phyloP scores from a whole-genome alignment of 2,113 vertebrate genomes.

The Zosterops borbonicus region DNA sequence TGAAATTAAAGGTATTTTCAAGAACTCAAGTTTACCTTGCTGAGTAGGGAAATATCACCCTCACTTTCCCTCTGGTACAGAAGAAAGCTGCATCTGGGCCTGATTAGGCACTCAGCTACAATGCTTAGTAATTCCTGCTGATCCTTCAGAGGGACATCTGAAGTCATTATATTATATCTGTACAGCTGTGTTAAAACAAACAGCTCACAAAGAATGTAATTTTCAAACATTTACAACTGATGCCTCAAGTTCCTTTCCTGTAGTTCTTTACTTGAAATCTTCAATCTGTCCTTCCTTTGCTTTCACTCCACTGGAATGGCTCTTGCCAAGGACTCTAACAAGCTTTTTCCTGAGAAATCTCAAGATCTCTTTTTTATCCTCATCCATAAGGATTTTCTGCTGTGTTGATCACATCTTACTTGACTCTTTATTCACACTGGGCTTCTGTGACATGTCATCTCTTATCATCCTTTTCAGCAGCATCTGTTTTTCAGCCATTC shows the following conservation, averaged over 20 bases:
- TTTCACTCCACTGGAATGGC: neutral
- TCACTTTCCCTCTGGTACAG: neutral
- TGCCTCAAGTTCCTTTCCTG: conserved; percentile 59
- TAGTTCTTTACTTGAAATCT: conserved; percentile 49
- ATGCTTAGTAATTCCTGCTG: conserved; percentile 3
- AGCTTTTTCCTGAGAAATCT: conserved; percentile 15
- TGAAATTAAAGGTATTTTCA: neutral
- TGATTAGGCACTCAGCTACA: neutral
- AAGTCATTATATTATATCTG: conserved; percentile 49
- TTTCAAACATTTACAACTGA: conserved; percentile 65
- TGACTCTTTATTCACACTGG: neutral
- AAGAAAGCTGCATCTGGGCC: neutral
- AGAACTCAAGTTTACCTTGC: neutral
- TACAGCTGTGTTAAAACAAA: conserved; percentile 67
- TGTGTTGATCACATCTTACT: neutral
- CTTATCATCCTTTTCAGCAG: neutral
- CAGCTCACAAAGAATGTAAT: conserved; percentile 62
- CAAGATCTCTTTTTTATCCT: neutral
- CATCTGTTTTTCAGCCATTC: neutral
- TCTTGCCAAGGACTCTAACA: conserved; percentile 12
- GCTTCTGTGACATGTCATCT: neutral
- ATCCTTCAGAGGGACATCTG: conserved; percentile 34
- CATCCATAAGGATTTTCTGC: neutral
- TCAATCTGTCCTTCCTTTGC: conserved; percentile 45
- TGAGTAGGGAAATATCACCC: neutral